Evolutionary conservation across 2,888 invertebrate genomes (phyloP), one percentile per base, ranked within the genome.

Genomic region (Blastobasis adustella): DNA sequence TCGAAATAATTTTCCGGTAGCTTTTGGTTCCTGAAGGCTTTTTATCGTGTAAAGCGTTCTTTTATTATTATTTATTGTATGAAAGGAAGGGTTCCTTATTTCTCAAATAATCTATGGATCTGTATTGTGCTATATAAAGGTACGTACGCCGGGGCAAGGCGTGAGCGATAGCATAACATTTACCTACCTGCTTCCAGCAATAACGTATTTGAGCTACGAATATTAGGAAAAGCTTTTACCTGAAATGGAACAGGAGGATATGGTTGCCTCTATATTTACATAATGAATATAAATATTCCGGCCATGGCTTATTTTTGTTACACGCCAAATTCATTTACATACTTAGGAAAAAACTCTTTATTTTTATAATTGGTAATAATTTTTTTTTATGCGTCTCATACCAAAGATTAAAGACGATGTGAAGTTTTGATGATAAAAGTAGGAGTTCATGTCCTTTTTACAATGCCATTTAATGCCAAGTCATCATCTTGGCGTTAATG

Each of bases 181-280:
- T 50, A 47, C 50, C 46, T 50, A 47, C 47, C 46, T 36, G 48
- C 53, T 46, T 43, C 49, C 45, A 46, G 51, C 48, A 46, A 54
- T 49, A 49, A 54, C 49, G 50, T 51, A 51, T 52, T 47, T 53
- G 59, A 61, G 56, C 59, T 62, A 54, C 61, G 59, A 61, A 66
- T 73, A 76, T 74, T 73, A 71, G 67, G 66, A 72, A 76, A 76
- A 73, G 73, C 73, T 78, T 74, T 77, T 75, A 77, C 73, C 69
- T 66, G 63, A 67, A 68, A 69, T 66, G 66, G 61, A 59, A 62
- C 62, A 59, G 63, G 59, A 65, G 37, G 65, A 69, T 63, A 62
- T 63, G 61, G 61, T 61, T 62, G 59, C 58, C 54, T 52, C 47
- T 54, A 56, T 66, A 69, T 70, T 69, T 66, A 66, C 66, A 65